Evolutionary conservation across 2,113 vertebrate genomes (phyloP).

Genomic region (Delphinus delphis): DNA sequence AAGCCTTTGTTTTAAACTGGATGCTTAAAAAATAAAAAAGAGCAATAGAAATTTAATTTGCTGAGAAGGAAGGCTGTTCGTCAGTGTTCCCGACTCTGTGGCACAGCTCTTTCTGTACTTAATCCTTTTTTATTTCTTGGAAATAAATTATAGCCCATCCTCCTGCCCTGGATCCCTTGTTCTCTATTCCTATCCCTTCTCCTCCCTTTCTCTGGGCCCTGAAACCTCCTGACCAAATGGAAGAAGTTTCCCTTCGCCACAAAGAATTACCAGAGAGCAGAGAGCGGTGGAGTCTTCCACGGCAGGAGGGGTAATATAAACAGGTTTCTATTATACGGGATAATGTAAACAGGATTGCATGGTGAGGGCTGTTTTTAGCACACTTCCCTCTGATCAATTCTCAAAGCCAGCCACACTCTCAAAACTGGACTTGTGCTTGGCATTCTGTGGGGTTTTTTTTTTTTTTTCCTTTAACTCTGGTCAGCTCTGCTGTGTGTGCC

Average conservation of each 20-base stretch:
- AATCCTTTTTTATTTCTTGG: background rate
- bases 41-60: background rate
- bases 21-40: background rate
- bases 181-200: background rate
- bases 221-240: background rate
- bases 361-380: accelerated
- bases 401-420: background rate
- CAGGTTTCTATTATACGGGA: background rate
- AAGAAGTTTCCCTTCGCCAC: background rate
- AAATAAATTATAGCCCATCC: background rate
- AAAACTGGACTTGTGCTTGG: accelerated
- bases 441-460: background rate
- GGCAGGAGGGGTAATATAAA: accelerated
- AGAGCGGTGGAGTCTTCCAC: background rate
- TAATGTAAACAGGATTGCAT: accelerated
- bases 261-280: accelerated
- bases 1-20: background rate
- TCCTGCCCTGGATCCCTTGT: background rate
- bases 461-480: background rate
- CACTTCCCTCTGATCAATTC: background rate
- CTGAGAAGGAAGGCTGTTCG: background rate
- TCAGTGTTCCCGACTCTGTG: background rate
- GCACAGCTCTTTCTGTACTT: accelerated
- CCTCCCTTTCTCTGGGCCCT: background rate
- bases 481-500: background rate